A percentile compares a stretch with the other conserved stretches of the same genome.
Evolutionary conservation across 1,140 invertebrate species (phyloP).

Genomic region (Apocrypta bakeri): DNA sequence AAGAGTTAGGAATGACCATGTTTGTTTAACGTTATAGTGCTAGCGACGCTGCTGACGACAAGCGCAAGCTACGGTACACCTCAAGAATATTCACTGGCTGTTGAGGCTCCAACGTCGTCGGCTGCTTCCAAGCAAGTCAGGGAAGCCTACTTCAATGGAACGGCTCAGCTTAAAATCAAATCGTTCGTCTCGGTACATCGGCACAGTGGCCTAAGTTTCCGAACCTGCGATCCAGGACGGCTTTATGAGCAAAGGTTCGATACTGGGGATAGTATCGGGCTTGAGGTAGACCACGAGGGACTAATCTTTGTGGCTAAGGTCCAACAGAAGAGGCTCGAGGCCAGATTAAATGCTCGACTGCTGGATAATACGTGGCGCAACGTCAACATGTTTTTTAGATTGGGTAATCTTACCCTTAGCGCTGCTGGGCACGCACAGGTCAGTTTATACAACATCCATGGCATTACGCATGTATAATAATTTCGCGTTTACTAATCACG

Average conservation of each 20-base stretch:
- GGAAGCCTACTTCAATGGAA: constrained; percentile 88
- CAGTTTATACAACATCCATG: neutral
- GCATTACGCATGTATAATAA: too few relatives aligned
- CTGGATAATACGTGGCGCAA: constrained; percentile 89
- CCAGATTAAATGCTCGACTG: constrained; percentile 79
- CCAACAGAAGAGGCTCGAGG: constrained; percentile 76
- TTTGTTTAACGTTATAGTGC: constrained; percentile 58
- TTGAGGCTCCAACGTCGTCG: constrained; percentile 53
- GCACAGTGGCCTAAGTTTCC: constrained; percentile 86
- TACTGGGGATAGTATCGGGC: constrained; percentile 80
- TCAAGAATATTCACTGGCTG: constrained; percentile 48
- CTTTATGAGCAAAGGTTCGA: constrained; percentile 83
- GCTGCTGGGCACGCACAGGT: constrained; percentile 76
- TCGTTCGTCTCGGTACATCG: constrained; percentile 83
- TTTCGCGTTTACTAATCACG: too few relatives aligned
- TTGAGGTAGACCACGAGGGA: constrained; percentile 80
- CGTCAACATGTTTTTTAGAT: constrained; percentile 80
- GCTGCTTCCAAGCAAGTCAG: constrained; percentile 71
- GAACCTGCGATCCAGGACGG: constrained; percentile 85
- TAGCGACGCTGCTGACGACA: constrained; percentile 58
- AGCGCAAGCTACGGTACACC: constrained; percentile 54
- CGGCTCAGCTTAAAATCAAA: constrained; percentile 81
- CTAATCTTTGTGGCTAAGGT: constrained; percentile 79
- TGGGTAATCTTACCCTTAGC: constrained; percentile 80
- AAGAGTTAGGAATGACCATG: too few relatives aligned